A percentile compares a stretch with the other conserved stretches of the same genome.
phyloP scores from a whole-genome alignment of 2,888 invertebrate species.

The Alsophila aescularia region DNA sequence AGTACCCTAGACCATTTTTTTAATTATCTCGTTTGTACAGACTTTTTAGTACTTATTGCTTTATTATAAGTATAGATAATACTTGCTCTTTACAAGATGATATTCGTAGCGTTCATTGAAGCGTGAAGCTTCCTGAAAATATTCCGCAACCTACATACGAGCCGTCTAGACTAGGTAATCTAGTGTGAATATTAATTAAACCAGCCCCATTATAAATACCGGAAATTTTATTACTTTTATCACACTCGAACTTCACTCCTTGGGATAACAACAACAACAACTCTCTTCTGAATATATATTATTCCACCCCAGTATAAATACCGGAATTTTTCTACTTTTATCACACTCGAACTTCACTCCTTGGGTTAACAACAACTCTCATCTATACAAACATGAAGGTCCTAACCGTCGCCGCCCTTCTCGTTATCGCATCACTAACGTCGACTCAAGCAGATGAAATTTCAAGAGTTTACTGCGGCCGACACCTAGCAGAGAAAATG shows the following conservation, averaged over 20 bases:
- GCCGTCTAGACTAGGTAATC: conserved; percentile 4
- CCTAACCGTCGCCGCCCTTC: conserved; percentile 10
- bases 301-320: conserved; percentile 30
- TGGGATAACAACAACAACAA: too few species aligned
- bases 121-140: conserved; percentile 13
- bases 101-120: conserved; percentile 1
- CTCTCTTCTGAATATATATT: too few species aligned
- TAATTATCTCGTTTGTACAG: too few species aligned
- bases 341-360: conserved; percentile 19
- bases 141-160: conserved; percentile 20
- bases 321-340: neutral
- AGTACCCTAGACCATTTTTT: too few species aligned
- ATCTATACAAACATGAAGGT: conserved; percentile 25
- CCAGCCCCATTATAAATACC: too few species aligned
- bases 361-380: conserved; percentile 3
- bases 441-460: neutral
- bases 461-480: conserved; percentile 26
- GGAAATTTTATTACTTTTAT: too few species aligned
- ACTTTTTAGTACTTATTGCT: too few species aligned
- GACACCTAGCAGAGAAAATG: conserved; percentile 22
- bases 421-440: conserved; percentile 8
- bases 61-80: too few species aligned
- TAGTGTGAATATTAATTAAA: conserved; percentile 26
- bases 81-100: neutral
- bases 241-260: too few species aligned